phyloP scores from a whole-genome alignment of 2,113 vertebrate genomes.

The Chrysochloris asiatica region DNA sequence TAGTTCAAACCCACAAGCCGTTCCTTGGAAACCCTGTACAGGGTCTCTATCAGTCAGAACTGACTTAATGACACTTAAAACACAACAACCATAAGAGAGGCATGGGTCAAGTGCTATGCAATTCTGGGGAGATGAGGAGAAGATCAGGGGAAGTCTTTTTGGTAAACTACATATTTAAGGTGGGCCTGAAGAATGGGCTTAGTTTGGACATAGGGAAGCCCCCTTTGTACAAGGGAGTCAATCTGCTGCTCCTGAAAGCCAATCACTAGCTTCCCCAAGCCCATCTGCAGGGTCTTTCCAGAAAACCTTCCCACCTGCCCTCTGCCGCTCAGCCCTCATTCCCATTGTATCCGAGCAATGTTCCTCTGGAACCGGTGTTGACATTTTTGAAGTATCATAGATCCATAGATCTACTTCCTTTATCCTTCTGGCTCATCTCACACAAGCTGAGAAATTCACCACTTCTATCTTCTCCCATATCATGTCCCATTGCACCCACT shows the following conservation, averaged over 20 bases:
- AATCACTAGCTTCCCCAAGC: neutral
- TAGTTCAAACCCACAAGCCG: too few species aligned
- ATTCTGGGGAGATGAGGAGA: neutral
- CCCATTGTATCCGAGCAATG: accelerated
- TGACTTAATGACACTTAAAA: too few species aligned
- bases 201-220: neutral
- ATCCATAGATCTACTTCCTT: neutral
- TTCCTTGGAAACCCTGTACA: too few species aligned
- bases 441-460: neutral
- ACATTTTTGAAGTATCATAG: neutral
- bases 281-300: neutral
- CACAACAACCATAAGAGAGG: neutral
- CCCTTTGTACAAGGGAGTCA: neutral
- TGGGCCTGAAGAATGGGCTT: neutral
- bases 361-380: neutral
- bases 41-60: too few species aligned
- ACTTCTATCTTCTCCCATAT: neutral
- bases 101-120: neutral
- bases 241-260: neutral
- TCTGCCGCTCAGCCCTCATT: neutral
- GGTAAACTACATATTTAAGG: neutral
- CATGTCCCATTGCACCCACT: neutral
- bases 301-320: neutral
- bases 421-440: neutral
- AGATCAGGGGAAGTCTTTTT: too few species aligned